Evolutionary conservation across 2,113 vertebrate species (phyloP), one percentile per base, ranked within the genome.

Genomic region (Ginglymostoma cirratum): DNA sequence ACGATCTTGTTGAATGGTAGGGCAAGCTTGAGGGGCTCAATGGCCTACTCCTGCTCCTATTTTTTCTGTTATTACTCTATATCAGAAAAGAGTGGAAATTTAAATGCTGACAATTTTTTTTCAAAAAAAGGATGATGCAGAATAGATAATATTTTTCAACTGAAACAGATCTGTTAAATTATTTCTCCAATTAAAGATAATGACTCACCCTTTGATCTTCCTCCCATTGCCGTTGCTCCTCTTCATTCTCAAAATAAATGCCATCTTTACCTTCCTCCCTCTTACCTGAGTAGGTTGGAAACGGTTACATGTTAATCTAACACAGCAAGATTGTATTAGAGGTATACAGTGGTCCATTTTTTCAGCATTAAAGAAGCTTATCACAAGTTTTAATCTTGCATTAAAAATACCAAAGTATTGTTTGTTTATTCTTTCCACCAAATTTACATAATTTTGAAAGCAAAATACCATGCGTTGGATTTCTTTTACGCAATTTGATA

Each of bases 201-300:
- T 6, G 4, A 96, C 97, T 98, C 96, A 99, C 99, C 98, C 98
- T 97, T 97, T 99, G 99, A 96, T 99, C 99, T 1, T 99, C 99
- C 80, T 99, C 99, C 99, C 99, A 99, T 96, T 99, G 98, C 95
- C 98, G 98, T 96, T 98, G 98, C 96, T 99, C 99, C 2, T 98
- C 98, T 85, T 99, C 99, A 0, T 98, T 98, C 94, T 99, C 98
- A 97, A 99, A 99, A 15, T 97, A 10, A 45, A 99, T 98, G 96
- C 98, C 98, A 78, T 98, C 98, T 80, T 98, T 98, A 0, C 98
- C 98, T 0, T 98, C 98, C 0, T 98, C 98, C 0, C 96, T 98
- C 93, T 97, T 98, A 42, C 98, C 99, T 99, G 96, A 78, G 96
- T 21, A 65, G 5, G 52, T 72, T 95, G 27, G 14, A 95, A 45